Base-by-base conservation (phyloP, 2,113 vertebrate species). In the Catharus bicknelli region DNA sequence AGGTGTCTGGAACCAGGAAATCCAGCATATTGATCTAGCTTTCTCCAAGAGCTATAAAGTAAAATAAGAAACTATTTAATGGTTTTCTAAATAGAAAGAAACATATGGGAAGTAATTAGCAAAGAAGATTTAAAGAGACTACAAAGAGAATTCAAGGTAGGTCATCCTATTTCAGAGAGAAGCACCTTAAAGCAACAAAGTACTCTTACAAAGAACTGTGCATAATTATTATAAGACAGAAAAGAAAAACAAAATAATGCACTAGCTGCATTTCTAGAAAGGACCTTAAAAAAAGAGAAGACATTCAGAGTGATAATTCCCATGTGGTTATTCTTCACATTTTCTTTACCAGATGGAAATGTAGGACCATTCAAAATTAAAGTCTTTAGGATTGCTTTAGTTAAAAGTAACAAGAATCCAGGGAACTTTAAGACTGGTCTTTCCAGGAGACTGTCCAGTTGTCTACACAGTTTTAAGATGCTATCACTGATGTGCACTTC, bases 261-360 rank as follows among this genome's bases (percentile, higher is more conserved):
- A 72, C n/a, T 43, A 94, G 48, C 38, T 87, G 34, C 32, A 63
- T 72, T 93, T 94, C 92, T 70, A 94, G 53, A 95, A 92, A 54
- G 59, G 51, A 90, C 68, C 72, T 84, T 66, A 94, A 94, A 93
- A 93, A 90, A 74, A 47, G 13, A 92, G 79, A 95, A 92, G n/a
- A 53, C 11, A 50, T 70, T 59, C 11, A 78, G 21, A 17, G n/a
- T 63, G 25, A 30, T 53, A 72, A 82, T 64, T 85, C 69, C 86
- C 62, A 86, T 5, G 1, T 90, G 25, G 48, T 48, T 57, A 66
- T 20, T 69, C 50, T 82, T 80, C 47, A 27, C 27, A 20, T 55
- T 96, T 90, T 83, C 54, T 66, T 80, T 40, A 90, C 3, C 5
- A 7, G 45, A 76, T 62, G 90, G 83, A 84, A 87, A 93, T 8